phyloP scores from a whole-genome alignment of 2,113 vertebrate genomes.

The Indri indri region DNA sequence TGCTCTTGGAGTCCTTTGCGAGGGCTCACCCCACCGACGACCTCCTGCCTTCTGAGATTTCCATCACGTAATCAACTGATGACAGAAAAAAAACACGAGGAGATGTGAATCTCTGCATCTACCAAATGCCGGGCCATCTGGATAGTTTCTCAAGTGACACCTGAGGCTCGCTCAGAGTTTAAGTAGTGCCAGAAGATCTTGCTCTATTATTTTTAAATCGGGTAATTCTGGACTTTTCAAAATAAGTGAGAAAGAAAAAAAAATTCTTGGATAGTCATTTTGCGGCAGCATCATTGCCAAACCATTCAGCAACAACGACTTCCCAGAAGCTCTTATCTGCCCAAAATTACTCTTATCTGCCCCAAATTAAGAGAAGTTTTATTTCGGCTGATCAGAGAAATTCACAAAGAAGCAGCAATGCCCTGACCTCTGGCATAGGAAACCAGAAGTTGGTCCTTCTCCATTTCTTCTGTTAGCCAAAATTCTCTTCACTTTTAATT shows the following conservation, averaged over 20 bases:
- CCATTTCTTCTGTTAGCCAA: constrained; percentile 41
- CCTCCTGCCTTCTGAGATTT: background rate
- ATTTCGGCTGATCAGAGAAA: constrained; percentile 2
- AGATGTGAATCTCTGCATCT: background rate
- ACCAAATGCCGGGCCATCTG: background rate
- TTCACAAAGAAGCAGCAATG: background rate
- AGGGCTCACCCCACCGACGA: background rate
- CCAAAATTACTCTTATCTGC: constrained; percentile 44
- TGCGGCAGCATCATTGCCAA: constrained; percentile 17
- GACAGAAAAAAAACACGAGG: background rate
- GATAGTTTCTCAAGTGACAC: background rate
- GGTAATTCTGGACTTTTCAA: background rate
- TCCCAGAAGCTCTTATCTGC: constrained; percentile 61
- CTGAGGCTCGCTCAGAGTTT: background rate
- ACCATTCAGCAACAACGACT: background rate
- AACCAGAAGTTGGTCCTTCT: constrained; percentile 6
- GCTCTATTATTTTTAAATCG: constrained; percentile 15
- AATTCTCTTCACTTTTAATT: background rate
- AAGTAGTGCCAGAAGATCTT: background rate
- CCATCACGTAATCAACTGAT: background rate
- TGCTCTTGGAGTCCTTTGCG: background rate
- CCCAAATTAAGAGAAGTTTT: constrained; percentile 54
- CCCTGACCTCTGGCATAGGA: constrained; percentile 21
- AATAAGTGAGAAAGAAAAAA: background rate
- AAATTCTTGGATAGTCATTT: background rate